Evolutionary conservation across 2,888 invertebrate genomes (phyloP), one percentile per base, ranked within the genome.

Genomic region (Brachynemurus nebulosus): DNA sequence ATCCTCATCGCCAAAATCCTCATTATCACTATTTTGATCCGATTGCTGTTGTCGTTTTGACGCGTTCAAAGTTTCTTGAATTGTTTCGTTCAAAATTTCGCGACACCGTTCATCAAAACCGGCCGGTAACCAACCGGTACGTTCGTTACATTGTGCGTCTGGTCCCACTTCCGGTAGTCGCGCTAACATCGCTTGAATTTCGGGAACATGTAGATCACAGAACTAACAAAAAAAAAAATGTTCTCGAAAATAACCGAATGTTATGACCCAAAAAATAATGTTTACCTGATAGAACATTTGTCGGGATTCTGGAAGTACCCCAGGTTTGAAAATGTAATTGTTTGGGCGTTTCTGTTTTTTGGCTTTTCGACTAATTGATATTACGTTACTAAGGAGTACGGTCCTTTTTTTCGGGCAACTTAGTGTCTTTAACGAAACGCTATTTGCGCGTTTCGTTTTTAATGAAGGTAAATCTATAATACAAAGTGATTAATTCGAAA

Each of bases 241-340:
- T n/a, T 39, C 16, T 4, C 16, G n/a, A 25, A 8, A 25, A 25
- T 25, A 8, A 25, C 27, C n/a, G 8, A 25, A 9, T 9, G 27
- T 9, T n/a, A 9, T 25, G 16, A 14, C 4, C 12, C n/a, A 18
- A 2, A 23, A 23, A 9, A n/a, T 4, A 12, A 4, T 30, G 42
- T 34, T 50, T 63, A 88, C 82, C 71, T 91, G 89, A 62, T 91
- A 88, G 64, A 86, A 88, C 70, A 89, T 86, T 64, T 93, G 92
- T 30, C 88, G 66, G 40, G 84, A 85, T 4, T 85, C 75, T 0
- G 92, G 92, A 40, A 86, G 64, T 50, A 74, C 68, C 9, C 82
- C 82, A 2, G 86, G 83, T 6, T 76, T 68, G 53, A 82, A 78
- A 52, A 74, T 67, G 54, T 73, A 78, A 35, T 62, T 59, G 47